Conservation (phyloP, 2,113 vertebrate species). For the Leptobrachium leishanense region DNA sequence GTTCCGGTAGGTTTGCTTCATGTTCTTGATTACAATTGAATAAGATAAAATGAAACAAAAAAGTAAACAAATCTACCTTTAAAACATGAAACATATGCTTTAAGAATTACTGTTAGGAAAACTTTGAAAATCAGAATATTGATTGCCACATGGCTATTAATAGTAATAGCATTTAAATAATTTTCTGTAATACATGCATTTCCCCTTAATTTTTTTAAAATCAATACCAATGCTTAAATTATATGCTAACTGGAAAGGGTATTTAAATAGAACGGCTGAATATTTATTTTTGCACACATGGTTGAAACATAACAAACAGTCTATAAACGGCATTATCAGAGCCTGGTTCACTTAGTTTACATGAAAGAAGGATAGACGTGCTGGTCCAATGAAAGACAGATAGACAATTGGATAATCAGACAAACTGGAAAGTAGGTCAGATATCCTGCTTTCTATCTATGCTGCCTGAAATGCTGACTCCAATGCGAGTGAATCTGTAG, state of each 20-base stretch:
- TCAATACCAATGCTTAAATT: slow-evolving; percentile 3
- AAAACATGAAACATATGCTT: neutral
- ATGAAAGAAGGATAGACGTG: too few species aligned
- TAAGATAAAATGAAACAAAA: neutral
- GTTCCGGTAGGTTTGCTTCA: too few species aligned
- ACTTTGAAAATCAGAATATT: neutral
- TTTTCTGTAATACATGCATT: neutral
- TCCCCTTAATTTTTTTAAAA: neutral
- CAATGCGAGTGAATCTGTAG: too few species aligned
- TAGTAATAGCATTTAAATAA: slow-evolving; percentile 1
- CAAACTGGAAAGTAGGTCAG: too few species aligned
- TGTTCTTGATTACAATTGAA: neutral
- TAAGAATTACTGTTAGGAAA: neutral
- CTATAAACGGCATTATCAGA: too few species aligned
- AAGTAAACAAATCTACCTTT: neutral
- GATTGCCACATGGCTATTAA: slow-evolving; percentile 31
- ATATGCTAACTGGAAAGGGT: neutral
- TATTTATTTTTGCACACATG: too few species aligned
- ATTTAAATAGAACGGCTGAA: neutral
- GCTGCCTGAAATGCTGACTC: too few species aligned
- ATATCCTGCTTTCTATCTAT: too few species aligned
- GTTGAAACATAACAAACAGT: too few species aligned
- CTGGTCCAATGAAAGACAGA: too few species aligned
- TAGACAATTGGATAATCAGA: too few species aligned
- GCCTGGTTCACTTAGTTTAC: too few species aligned